Base-by-base conservation (phyloP, 2,888 invertebrate species). In the Eristalinus sepulchralis region DNA sequence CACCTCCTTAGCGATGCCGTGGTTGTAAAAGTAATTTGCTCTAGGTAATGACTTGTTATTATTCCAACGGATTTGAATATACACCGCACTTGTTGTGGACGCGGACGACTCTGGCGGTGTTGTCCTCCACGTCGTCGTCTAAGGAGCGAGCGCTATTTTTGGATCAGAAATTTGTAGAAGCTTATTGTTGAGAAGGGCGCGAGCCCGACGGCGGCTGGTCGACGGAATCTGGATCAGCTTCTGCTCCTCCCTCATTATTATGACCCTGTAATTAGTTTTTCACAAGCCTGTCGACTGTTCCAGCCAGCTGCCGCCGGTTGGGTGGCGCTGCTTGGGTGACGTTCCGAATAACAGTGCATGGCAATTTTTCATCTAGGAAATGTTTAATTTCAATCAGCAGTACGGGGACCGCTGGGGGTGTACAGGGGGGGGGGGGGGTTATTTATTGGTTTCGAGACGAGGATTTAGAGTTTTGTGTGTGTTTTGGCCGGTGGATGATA, bases 11-110 rank as follows among this genome's bases (percentile, higher is more conserved):
- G 79, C 68, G 64, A 73, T 80, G 71, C 47, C 47, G 47, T 17
- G 47, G 47, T 47, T 47, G 75, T 62, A 55, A 80, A 84, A 71
- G 66, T 84, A 80, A 80, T 75, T 84, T 84, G 70, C 82, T 70
- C 70, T 76, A 55, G 80, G 75, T 80, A 80, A 84, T 80, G 83
- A 84, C 80, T 84, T 84, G 80, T 80, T 84, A 84, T 84, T 84
- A 84, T 84, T 75, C 71, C 60, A 24, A 59, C 34, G 63, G 82
- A 75, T 82, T 82, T 76, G 76, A 80, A 75, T 75, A 75, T 62
- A 36, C 60, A 31, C 55, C 17, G 55, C 27, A 53, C 20, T 31
- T 57, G 77, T 31, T 57, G 77, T 20, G 71, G 34, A 63, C 57
- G 20, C 17, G 0, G 22, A 33, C 31, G 66, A 5, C 27, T 27